A percentile compares a stretch with the other conserved stretches of the same genome.
Evolutionary conservation across 1,140 invertebrate species (phyloP).

Genomic region (Drosophila melanica): DNA sequence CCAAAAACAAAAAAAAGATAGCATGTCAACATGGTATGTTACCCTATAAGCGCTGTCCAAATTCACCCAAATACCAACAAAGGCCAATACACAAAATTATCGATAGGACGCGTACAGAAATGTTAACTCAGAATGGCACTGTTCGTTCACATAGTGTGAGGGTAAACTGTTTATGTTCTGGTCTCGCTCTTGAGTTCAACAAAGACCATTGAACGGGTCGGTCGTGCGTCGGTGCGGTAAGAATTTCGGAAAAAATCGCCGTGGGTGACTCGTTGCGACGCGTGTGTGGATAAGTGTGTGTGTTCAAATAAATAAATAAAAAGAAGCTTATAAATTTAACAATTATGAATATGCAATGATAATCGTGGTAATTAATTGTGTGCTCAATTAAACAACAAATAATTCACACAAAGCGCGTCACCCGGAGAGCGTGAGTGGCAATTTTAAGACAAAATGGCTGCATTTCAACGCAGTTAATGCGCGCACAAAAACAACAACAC

Average conservation of each 20-base stretch:
- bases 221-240: constrained; percentile 29
- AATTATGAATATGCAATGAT: constrained; percentile 22
- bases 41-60: no score
- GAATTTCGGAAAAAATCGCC: constrained; percentile 24
- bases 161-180: constrained; percentile 19
- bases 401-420: constrained; percentile 23
- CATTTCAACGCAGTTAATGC: constrained; percentile 78
- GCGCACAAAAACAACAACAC: constrained; percentile 52
- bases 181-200: constrained; percentile 40
- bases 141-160: constrained; percentile 27
- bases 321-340: constrained; percentile 18
- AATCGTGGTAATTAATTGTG: constrained; percentile 17
- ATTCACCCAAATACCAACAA: no score
- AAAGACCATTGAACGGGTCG: constrained; percentile 37
- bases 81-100: not conserved
- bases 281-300: constrained; percentile 13
- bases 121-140: constrained; percentile 23
- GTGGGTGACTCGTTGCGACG: constrained; percentile 38
- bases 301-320: constrained; percentile 24
- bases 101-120: not conserved
- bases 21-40: not conserved
- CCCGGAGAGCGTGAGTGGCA: constrained; percentile 63
- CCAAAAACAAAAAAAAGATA: not conserved
- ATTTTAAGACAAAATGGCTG: constrained; percentile 78
- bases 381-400: not conserved